Evolutionary conservation across 2,797 vertebrate species (phyloP).

Genomic region (Erethizon dorsatum): DNA sequence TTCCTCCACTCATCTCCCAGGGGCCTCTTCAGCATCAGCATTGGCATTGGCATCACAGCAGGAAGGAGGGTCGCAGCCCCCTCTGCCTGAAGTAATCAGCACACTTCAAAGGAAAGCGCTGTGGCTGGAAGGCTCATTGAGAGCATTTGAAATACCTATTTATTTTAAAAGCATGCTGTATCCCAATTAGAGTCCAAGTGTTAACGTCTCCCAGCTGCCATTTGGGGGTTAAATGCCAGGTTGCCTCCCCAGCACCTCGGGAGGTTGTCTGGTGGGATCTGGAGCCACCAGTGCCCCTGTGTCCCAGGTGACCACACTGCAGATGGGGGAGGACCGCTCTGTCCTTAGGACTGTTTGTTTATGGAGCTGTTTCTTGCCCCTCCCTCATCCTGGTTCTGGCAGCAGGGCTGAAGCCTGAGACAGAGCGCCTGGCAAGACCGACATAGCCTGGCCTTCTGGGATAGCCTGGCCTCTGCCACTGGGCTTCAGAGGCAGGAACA

Average conservation of each 20-base stretch:
- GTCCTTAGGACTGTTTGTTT: constrained; percentile 56
- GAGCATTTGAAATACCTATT: constrained; percentile 80
- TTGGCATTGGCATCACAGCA: constrained; percentile 47
- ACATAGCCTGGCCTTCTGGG: rapidly evolving
- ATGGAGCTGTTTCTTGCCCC: constrained; percentile 65
- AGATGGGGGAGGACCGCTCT: constrained; percentile 59
- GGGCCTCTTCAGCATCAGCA: constrained; percentile 60
- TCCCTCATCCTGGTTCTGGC: neutral
- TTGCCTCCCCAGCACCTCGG: constrained; percentile 66
- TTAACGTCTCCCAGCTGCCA: constrained; percentile 84
- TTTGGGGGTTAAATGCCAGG: constrained; percentile 63
- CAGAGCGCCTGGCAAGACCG: neutral
- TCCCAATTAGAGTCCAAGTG: constrained; percentile 83
- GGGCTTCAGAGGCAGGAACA: neutral
- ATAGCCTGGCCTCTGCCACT: neutral
- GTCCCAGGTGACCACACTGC: constrained; percentile 63
- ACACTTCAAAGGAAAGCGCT: constrained; percentile 79
- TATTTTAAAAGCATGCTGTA: constrained; percentile 76
- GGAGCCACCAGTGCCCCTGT: constrained; percentile 24
- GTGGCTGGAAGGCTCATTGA: constrained; percentile 83
- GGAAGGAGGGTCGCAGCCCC: constrained; percentile 68
- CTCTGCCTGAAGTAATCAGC: constrained; percentile 76
- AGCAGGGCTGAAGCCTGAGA: rapidly evolving
- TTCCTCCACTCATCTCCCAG: constrained; percentile 52
- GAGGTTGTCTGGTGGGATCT: constrained; percentile 62